phyloP scores from a whole-genome alignment of 2,113 vertebrate genomes.

The Recurvirostra avosetta region DNA sequence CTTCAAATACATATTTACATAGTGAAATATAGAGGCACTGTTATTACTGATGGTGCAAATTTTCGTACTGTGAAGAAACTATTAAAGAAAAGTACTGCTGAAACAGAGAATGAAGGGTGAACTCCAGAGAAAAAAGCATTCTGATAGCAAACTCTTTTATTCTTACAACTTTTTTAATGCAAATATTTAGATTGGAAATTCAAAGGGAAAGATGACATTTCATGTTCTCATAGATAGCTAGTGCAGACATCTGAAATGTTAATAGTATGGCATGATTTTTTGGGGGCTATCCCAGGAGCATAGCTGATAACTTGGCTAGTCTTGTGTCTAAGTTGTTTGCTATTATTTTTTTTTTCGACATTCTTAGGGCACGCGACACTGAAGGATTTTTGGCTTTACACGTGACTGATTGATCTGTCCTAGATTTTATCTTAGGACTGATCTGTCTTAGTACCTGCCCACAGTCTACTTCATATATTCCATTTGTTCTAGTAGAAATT shows the following conservation, averaged over 20 bases:
- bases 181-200: neutral
- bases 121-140: neutral
- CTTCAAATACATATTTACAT: neutral
- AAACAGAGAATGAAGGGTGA: neutral
- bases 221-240: neutral
- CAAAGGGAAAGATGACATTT: neutral
- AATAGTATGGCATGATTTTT: neutral
- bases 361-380: neutral
- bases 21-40: neutral
- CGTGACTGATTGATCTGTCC: neutral
- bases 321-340: neutral
- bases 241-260: neutral
- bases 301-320: neutral
- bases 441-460: neutral
- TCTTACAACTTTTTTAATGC: neutral
- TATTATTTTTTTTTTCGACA: neutral
- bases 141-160: neutral
- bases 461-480: neutral
- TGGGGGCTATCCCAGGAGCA: neutral
- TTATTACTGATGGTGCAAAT: neutral
- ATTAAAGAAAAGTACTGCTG: neutral
- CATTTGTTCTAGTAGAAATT: neutral
- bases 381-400: neutral
- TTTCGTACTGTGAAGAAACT: neutral
- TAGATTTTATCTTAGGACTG: neutral